Base-by-base conservation (phyloP, 2,797 vertebrate genomes). In the Darevskia mixta region DNA sequence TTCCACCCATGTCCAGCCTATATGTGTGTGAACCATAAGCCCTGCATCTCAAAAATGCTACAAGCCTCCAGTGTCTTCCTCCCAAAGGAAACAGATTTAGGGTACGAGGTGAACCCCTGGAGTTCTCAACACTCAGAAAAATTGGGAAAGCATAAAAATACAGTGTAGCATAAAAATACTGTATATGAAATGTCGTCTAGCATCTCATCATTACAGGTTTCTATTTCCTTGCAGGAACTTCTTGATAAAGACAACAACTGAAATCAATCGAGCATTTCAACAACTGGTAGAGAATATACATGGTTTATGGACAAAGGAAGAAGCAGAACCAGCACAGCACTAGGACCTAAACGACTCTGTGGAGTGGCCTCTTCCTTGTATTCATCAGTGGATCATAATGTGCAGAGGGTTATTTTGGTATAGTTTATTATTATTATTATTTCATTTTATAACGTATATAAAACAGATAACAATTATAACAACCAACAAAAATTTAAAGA, bases 201-300 rank as follows among this genome's bases (percentile, higher is more conserved):
- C 71, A 43, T 89, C 23, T 92, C 75, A 89, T 61, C 72, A 86
- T 78, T 32, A 4, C 25, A 9, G 5, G 2, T 71, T 67, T 43
- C 90, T 72, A 0, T 94, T 58, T 91, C 79, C 79, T 64, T 87
- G 43, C 93, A 96, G 95, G 90, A 92, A 87, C 79, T 92, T 90
- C 82, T 58, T 96, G 79, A 91, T 91, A 49, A 91, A 79, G 91
- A 90, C 92, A 92, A 95, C 93, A 49, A 9, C 87, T 69, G 91
- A 91, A 91, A 2, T 96, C 71, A 93, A 10, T 90, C 35, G 92
- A 88, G 8, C 92, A 89, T 35, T 67, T 43, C 91, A 95, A 80
- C 81, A 96, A 58, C 0, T 95, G 73, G 0, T 90, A 5, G 90
- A 95, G 85, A 93, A 94, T 91, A 18, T 96, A 55, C 86, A 82